These are phyloP conservation scores for Catamblyrhynchus diadema DNA, from an alignment of 2,797 vertebrate species.

Conservation along the genomic window DNA sequence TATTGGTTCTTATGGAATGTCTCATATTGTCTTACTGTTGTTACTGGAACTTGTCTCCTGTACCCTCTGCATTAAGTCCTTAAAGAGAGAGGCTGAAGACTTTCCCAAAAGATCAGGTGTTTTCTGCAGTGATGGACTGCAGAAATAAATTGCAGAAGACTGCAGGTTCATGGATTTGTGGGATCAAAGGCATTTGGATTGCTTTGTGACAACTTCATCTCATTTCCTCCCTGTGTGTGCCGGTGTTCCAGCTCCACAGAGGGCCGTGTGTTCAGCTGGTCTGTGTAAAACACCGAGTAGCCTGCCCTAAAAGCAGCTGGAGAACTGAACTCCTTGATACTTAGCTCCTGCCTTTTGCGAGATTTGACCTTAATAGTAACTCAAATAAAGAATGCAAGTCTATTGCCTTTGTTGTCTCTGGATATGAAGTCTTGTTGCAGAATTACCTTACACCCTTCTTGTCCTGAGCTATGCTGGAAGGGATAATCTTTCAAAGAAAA, in stretches of 20 bases:
- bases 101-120: background rate
- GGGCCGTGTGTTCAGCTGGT: background rate
- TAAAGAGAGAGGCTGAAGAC: background rate
- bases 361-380: background rate
- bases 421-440: background rate
- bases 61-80: background rate
- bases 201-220: background rate
- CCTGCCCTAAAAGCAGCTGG: background rate
- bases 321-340: background rate
- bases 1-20: background rate
- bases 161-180: background rate
- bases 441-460: background rate
- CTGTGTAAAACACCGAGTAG: background rate
- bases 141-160: background rate
- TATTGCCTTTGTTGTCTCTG: background rate
- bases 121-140: background rate
- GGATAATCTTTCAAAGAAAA: background rate
- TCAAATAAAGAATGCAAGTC: background rate
- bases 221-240: rapidly evolving
- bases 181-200: background rate
- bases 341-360: background rate
- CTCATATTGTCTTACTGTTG: background rate
- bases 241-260: background rate
- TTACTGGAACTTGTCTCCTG: background rate
- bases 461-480: background rate